Evolutionary conservation across 64 coral and sea anemone species (phyloP).

Genomic region (Dendronephthya gigantea): DNA sequence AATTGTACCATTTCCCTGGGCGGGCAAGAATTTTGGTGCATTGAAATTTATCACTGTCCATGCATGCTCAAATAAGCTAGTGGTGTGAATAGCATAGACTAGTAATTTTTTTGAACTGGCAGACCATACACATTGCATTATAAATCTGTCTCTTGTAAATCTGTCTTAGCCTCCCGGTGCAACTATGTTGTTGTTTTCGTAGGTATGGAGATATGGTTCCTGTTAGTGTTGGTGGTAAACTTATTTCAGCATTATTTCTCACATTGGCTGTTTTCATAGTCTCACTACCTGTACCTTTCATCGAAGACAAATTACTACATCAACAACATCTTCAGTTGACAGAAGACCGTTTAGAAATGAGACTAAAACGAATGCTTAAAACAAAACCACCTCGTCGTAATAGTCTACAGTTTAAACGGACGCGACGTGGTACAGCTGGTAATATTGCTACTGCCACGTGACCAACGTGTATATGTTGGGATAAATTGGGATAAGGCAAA

Average conservation of each 20-base stretch:
- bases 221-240: not conserved
- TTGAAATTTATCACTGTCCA: too few relatives aligned
- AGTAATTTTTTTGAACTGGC: too few relatives aligned
- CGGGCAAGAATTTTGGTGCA: too few relatives aligned
- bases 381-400: not conserved
- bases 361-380: not conserved
- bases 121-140: too few relatives aligned
- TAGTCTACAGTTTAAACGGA: not conserved
- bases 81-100: too few relatives aligned
- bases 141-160: too few relatives aligned
- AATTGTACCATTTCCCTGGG: too few relatives aligned
- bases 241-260: not conserved
- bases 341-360: not conserved
- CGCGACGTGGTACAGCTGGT: not conserved
- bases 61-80: too few relatives aligned
- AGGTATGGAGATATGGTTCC: slow-evolving; percentile 1
- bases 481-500: too few relatives aligned
- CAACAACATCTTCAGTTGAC: not conserved
- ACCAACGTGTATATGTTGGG: too few relatives aligned
- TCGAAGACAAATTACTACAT: not conserved
- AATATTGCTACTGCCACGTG: too few relatives aligned
- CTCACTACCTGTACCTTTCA: not conserved
- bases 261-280: not conserved
- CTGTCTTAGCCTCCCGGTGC: too few relatives aligned
- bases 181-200: not conserved